These are phyloP conservation scores for Fulica atra DNA, from an alignment of 2,113 vertebrate genomes.

Conservation along the genomic window DNA sequence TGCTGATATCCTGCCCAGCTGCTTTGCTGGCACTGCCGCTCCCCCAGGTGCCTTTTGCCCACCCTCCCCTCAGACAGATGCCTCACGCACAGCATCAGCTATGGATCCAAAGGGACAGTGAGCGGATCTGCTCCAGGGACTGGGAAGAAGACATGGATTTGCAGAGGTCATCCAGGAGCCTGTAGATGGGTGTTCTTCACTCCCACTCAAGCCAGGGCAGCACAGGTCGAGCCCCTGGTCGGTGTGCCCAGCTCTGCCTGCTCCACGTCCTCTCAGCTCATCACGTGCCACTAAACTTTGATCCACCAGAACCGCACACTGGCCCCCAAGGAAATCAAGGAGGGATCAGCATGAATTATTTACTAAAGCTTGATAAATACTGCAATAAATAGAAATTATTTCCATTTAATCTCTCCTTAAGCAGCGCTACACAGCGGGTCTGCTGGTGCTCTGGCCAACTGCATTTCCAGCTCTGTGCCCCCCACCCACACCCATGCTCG, in stretches of 20 bases:
- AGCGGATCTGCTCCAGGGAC: rapidly evolving
- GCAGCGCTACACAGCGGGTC: rapidly evolving
- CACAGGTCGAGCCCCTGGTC: rapidly evolving
- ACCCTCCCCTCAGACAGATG: rapidly evolving
- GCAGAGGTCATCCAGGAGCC: neutral
- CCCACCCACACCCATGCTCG: rapidly evolving
- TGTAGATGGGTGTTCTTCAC: rapidly evolving
- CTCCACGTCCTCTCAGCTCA: neutral
- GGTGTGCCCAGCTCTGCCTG: rapidly evolving
- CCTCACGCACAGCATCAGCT: rapidly evolving
- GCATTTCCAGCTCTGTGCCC: rapidly evolving
- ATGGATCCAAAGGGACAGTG: neutral
- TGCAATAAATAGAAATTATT: constrained; percentile 43
- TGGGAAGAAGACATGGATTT: neutral
- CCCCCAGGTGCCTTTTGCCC: neutral
- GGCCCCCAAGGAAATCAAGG: constrained; percentile 53
- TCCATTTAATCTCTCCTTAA: constrained; percentile 45
- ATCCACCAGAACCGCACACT: neutral
- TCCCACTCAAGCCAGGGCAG: rapidly evolving
- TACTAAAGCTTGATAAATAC: constrained; percentile 62
- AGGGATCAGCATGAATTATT: constrained; percentile 52
- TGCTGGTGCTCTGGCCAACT: rapidly evolving
- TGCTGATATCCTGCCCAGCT: neutral
- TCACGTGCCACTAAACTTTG: neutral
- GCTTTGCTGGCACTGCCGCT: neutral